Evolutionary conservation across 2,797 vertebrate genomes (phyloP).

Genomic region (Etheostoma perlongum): DNA sequence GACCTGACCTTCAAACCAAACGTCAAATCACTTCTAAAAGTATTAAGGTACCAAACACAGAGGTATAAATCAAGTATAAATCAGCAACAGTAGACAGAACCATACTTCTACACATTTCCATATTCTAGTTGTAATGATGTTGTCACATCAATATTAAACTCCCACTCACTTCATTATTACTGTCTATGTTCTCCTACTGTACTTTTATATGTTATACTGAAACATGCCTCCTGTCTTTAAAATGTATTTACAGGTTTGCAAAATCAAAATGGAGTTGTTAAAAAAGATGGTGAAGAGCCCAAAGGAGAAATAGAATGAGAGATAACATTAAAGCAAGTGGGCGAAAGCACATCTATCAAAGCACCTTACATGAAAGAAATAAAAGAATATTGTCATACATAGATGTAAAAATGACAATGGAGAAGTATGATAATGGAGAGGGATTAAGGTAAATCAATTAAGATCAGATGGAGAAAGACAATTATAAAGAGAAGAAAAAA

Average conservation of each 20-base stretch:
- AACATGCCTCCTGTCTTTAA: neutral
- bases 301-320: neutral
- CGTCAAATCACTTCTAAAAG: neutral
- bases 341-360: neutral
- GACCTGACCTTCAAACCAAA: neutral
- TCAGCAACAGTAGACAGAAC: neutral
- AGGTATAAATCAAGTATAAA: neutral
- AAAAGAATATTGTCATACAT: neutral
- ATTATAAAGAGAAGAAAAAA: neutral
- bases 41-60: neutral
- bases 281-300: neutral
- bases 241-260: neutral
- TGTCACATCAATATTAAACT: slow-evolving; percentile 1
- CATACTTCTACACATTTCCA: neutral
- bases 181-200: neutral
- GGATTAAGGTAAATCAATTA: neutral
- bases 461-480: neutral
- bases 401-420: neutral
- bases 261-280: neutral
- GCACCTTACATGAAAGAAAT: neutral
- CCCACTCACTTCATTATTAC: neutral
- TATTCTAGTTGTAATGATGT: neutral
- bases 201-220: neutral
- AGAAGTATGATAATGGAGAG: neutral
- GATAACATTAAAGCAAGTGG: neutral